Evolutionary conservation across 2,888 invertebrate species (phyloP), one percentile per base, ranked within the genome.

Genomic region (Dolichopus griseipennis): DNA sequence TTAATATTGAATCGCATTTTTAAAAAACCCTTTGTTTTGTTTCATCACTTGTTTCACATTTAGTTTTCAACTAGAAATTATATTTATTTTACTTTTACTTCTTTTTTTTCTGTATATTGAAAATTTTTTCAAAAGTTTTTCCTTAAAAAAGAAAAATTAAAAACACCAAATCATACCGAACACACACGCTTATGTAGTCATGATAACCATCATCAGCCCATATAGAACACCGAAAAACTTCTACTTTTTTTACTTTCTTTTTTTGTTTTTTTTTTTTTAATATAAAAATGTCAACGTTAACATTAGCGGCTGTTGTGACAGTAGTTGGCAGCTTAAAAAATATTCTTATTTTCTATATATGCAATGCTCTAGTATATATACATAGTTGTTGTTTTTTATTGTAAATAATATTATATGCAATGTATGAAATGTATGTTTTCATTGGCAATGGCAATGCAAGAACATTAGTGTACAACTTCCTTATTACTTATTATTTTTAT

Each of bases 261-360:
- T 41, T 41, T 2, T 7, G 3, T 12, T 52, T 52, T n/a, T 15
- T 52, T 52, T 52, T 52, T 52, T 52, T 52, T 52, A 52, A 52
- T 52, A 52, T 52, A 52, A 52, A 52, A 52, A 52, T 52, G 52
- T 52, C 52, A 52, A 52, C 52, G 52, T 52, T 52, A 52, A 52
- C 52, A 52, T 52, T 52, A 52, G 52, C 52, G 52, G 52, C 52
- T 52, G 52, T 52, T 52, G 52, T 52, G 52, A 52, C 52, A 52
- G 52, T 52, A 52, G 52, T 52, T 52, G 52, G 52, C 52, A 52
- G 52, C 52, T 52, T 52, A 15, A n/a, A n/a, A 52, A 52, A 52
- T 37, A 52, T 52, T 52, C 18, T 52, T 18, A 1, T 52, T 52
- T 18, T 4, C 15, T 52, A 52, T 52, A 27, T 27, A 27, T 37